Base-by-base conservation (phyloP, 2,888 invertebrate genomes). In the Noctua comes region DNA sequence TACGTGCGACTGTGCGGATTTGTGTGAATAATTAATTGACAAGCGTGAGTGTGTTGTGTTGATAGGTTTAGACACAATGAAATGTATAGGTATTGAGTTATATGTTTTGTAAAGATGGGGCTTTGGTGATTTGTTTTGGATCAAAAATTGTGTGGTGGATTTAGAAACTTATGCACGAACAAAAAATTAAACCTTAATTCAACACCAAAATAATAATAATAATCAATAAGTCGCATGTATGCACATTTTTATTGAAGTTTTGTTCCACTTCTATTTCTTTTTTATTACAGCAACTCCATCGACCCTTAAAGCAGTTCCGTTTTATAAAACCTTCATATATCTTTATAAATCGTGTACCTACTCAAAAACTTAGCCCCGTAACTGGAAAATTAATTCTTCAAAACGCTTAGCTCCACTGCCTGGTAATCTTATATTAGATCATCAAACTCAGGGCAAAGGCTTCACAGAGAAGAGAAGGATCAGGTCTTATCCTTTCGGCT, bases 21-120 rank as follows among this genome's bases (percentile, higher is more conserved):
- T 71, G 68, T 80, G 71, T 68, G 85, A 80, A 73, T 82, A 74
- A 82, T 74, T 71, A 71, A 80, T 72, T 65, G 64, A 83, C 43
- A 68, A 66, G 46, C 62, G 57, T 7, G 64, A 57, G 68, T 68
- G 57, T 48, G 71, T 59, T 69, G 36, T 51, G 69, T 59, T 79
- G 73, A 73, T 79, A 73, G 78, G 70, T 54, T 79, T 66, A 73
- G 73, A 31, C 43, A 51, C 51, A 59, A 64, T 79, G 4, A 48
- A 70, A 68, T 66, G 70, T 48, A 48, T 83, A 21, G 59, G 2
- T 13, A 40, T 68, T 57, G 68, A 40, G 13, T 82, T 83, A 24
- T n/a, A n/a, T 43, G 36, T 43, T 51, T 65, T 57, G 48, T 69
- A 7, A 48, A 31, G 27, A 59, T 75, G 24, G 13, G 31, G 48